These are phyloP conservation scores for Drosophila phalerata DNA, from an alignment of 2,888 invertebrate species.

Conservation along the genomic window DNA sequence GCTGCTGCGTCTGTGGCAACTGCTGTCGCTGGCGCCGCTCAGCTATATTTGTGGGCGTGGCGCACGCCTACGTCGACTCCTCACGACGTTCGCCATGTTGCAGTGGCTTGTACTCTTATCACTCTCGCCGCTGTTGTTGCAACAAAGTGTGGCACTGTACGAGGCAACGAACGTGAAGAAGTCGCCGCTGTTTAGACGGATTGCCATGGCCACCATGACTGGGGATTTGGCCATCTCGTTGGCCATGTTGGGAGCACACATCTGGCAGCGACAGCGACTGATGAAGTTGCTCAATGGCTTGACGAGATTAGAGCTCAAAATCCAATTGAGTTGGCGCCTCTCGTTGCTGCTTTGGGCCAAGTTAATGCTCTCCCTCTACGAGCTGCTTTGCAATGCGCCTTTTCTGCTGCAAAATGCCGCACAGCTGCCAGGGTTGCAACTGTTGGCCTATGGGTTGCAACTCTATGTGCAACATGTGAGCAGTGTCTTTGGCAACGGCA, in stretches of 20 bases:
- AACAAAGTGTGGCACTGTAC: conserved; percentile 59
- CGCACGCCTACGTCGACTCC: conserved; percentile 30
- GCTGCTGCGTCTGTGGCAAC: conserved; percentile 67
- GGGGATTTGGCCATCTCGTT: conserved; percentile 65
- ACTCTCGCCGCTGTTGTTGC: conserved; percentile 60
- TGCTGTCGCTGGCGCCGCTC: conserved; percentile 71
- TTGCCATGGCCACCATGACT: conserved; percentile 62
- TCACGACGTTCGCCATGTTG: conserved; percentile 43
- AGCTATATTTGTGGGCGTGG: conserved; percentile 16
- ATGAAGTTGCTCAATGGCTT: conserved; percentile 47
- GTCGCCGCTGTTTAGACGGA: conserved; percentile 58
- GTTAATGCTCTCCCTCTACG: conserved; percentile 68
- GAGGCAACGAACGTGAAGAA: conserved; percentile 68
- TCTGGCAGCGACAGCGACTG: conserved; percentile 55
- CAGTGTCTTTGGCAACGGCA: conserved; percentile 72
- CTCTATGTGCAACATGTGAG: conserved; percentile 75
- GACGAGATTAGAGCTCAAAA: conserved; percentile 25
- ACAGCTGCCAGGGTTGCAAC: conserved; percentile 56
- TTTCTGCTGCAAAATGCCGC: conserved; percentile 63
- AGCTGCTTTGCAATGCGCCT: conserved; percentile 75
- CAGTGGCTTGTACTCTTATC: conserved; percentile 47
- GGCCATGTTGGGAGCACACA: conserved; percentile 47
- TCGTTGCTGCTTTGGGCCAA: conserved; percentile 70
- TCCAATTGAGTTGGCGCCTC: conserved; percentile 41
- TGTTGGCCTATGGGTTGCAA: conserved; percentile 69